Conservation (phyloP, 2,888 invertebrate species). For the Sepioteuthis lessoniana region DNA sequence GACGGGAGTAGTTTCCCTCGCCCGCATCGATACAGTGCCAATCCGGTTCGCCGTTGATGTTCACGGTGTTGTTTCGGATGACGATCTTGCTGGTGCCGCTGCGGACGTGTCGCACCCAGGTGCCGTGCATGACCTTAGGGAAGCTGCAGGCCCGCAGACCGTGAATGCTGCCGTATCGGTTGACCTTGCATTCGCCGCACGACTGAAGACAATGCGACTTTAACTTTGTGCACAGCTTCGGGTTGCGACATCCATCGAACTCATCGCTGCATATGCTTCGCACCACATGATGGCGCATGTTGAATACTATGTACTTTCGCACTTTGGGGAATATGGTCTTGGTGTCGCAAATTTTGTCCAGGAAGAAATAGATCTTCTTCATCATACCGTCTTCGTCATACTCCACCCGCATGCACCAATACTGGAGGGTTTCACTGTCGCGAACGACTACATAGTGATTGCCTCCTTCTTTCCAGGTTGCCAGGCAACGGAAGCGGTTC, state of each 20-base stretch:
- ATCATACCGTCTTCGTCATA: constrained; percentile 59
- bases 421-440: constrained; percentile 52
- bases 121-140: constrained; percentile 60
- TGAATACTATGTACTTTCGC: constrained; percentile 53
- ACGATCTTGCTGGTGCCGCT: constrained; percentile 50
- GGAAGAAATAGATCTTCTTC: constrained; percentile 60
- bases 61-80: constrained; percentile 53
- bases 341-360: constrained; percentile 65
- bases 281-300: constrained; percentile 52
- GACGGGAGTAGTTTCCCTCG: constrained; percentile 51
- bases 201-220: constrained; percentile 55
- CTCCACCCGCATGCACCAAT: constrained; percentile 62
- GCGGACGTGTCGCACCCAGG: constrained; percentile 57
- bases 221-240: constrained; percentile 57
- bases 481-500: constrained; percentile 61
- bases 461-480: constrained; percentile 61
- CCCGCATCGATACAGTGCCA: constrained; percentile 56
- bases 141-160: constrained; percentile 52
- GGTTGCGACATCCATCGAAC: constrained; percentile 59
- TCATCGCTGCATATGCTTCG: constrained; percentile 64
- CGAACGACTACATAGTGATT: constrained; percentile 63
- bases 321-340: constrained; percentile 49
- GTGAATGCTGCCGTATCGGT: not conserved
- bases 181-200: constrained; percentile 55
- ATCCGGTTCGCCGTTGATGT: constrained; percentile 50